Evolutionary conservation across 2,113 vertebrate genomes (phyloP), one percentile per base, ranked within the genome.

Genomic region (Cavia aperea): DNA sequence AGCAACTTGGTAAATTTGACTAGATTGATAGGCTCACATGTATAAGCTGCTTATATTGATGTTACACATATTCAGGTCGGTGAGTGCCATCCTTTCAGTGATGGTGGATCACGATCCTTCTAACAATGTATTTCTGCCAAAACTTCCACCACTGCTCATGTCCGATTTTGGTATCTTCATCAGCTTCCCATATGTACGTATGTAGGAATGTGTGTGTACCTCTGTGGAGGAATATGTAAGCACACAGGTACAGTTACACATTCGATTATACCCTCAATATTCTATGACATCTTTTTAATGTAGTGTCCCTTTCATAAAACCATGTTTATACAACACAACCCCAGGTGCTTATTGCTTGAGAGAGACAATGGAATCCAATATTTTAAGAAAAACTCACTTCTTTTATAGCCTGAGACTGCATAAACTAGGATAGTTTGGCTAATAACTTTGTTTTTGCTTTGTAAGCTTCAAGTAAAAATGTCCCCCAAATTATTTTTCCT

Each of bases 381-480:
- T 70, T 89, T 75, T 93, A 60, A 90, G 75, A 54, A 83, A 77
- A 93, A 62, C 21, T 21, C 26, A 10, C 24, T 65, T 81, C 33
- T 29, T 81, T 86, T 89, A 54, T 21, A 63, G 23, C 18, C 54
- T 26, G 4, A 70, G 75, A 49, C 39, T 58, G 12, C 29, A 49
- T 72, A 51, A 89, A 86, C 46, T 56, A 90, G 46, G 49, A 85
- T 46, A 26, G 49, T 70, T 91, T 54, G 15, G 6, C n/a, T 79
- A 60, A 70, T 43, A 51, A 36, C 13, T 81, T 89, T 72, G 23
- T 65, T 73, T 94, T 91, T 81, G 66, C 4, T 92, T 83, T 92
- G 63, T 75, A 94, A 95, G 7, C 46, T 84, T 87, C 82, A 91
- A 73, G 43, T 73, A 21, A 84, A 65, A 95, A 63, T 75, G 14